Evolutionary conservation across 2,888 invertebrate genomes (phyloP).

Genomic region (Clitarchus hookeri): DNA sequence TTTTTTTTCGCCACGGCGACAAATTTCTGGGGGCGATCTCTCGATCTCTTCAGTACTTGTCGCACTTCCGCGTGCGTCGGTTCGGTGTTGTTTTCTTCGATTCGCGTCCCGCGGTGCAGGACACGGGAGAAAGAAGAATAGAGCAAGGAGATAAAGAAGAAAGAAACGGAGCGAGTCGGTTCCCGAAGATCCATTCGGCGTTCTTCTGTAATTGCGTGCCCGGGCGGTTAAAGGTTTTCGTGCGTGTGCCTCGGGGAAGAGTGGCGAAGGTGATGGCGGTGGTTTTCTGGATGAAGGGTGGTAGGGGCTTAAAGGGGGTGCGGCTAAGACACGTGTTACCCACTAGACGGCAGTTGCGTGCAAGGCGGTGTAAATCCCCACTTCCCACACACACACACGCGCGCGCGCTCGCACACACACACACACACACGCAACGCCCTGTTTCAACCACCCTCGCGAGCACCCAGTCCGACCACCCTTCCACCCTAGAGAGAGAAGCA

Average conservation of each 20-base stretch:
- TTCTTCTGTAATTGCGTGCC: conserved; percentile 1
- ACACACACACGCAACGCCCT: not conserved
- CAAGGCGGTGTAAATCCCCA: conserved; percentile 24
- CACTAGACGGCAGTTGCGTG: conserved; percentile 12
- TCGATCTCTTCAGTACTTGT: not conserved
- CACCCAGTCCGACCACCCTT: not conserved
- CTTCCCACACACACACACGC: not conserved
- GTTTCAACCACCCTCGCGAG: not conserved
- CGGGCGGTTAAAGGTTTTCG: conserved; percentile 9
- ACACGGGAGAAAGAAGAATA: not conserved
- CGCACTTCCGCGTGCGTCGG: not conserved
- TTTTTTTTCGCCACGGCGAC: not conserved
- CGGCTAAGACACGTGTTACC: conserved; percentile 23
- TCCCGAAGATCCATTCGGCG: not conserved
- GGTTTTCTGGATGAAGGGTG: not conserved
- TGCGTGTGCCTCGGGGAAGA: not conserved
- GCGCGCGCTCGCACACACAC: not conserved
- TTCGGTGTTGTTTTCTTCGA: not conserved
- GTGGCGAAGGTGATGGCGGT: not conserved
- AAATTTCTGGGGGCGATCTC: not conserved
- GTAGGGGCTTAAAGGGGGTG: not conserved
- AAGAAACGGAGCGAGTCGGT: not conserved
- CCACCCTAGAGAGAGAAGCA: not conserved
- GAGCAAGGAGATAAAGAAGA: not conserved
- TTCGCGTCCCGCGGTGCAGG: not conserved